Base-by-base conservation (phyloP, 1,140 invertebrate genomes). In the Ericerus pela region DNA sequence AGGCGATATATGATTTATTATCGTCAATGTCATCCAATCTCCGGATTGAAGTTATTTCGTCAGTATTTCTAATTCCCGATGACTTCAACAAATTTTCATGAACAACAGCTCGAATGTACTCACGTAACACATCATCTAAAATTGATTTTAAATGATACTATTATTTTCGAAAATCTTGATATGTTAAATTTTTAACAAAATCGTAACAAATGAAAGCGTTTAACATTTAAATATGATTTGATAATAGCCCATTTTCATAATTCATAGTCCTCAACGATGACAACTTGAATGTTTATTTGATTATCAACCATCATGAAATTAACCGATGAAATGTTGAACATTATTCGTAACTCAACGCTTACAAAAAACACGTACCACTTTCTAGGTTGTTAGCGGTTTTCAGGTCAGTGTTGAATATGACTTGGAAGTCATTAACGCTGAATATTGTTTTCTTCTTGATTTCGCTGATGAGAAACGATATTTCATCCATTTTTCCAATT, bases 101-200 rank as follows among this genome's bases (percentile, higher is more conserved):
- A 24, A 55, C 53, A 18, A 59, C 55, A 38, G 58, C 58, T 41
- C 55, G 51, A 12, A 59, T 20, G 26, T 59, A 59, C n/a, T 41
- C 51, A 36, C 53, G 56, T 43, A 59, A 56, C 2, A 59, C 58
- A 12, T 59, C 54, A 24, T 59, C 58, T 59, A 36, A 20, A 43
- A 43, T 18, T 18, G 38, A 43, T 8, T n/a, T n/a, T n/a, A n/a
- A n/a, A n/a, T n/a, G n/a, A n/a, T n/a, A n/a, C n/a, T n/a, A n/a
- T n/a, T n/a, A n/a, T n/a, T n/a, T n/a, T n/a, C n/a, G n/a, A n/a
- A n/a, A n/a, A n/a, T n/a, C n/a, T n/a, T n/a, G n/a, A n/a, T n/a
- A n/a, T n/a, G n/a, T n/a, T n/a, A n/a, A n/a, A n/a, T n/a, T n/a
- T n/a, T n/a, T n/a, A n/a, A n/a, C n/a, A n/a, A n/a, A n/a, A n/a